These are phyloP conservation scores for Balaenoptera acutorostrata DNA, from an alignment of 2,113 vertebrate genomes.

Conservation along the genomic window DNA sequence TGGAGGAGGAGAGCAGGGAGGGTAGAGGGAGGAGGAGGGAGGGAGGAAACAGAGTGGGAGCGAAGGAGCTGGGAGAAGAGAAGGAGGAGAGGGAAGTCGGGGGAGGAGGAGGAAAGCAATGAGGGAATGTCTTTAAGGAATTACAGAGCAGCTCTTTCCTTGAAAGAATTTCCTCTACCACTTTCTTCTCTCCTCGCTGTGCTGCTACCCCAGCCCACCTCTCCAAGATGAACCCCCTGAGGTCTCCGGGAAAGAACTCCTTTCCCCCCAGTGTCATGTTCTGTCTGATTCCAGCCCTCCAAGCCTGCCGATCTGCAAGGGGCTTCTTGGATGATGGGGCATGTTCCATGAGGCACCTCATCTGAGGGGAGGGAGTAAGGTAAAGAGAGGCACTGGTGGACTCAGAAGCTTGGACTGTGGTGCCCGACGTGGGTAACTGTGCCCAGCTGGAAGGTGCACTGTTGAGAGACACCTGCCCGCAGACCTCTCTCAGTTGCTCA, in stretches of 20 bases:
- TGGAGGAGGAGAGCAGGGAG: no score
- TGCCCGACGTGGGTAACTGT: rapidly evolving
- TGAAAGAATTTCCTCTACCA: background rate
- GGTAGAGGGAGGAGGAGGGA: no score
- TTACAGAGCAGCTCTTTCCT: slow-evolving; percentile 33
- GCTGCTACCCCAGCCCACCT: background rate
- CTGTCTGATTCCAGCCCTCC: background rate
- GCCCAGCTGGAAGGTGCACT: background rate
- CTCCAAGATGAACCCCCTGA: background rate
- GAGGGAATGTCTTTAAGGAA: background rate
- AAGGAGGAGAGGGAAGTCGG: rapidly evolving
- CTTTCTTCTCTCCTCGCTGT: background rate
- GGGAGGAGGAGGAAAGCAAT: background rate
- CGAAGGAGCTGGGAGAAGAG: background rate
- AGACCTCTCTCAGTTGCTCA: background rate
- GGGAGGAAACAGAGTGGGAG: no score
- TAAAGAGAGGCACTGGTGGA: background rate
- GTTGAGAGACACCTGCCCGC: background rate
- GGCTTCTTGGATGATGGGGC: background rate
- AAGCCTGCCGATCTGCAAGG: background rate
- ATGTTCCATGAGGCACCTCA: background rate
- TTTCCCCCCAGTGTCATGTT: background rate
- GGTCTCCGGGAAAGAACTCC: background rate
- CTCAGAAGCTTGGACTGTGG: background rate
- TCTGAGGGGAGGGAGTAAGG: background rate